Evolutionary conservation across 2,888 invertebrate genomes (phyloP), one percentile per base, ranked within the genome.

Genomic region (Acanthococcus lagerstroemiae): DNA sequence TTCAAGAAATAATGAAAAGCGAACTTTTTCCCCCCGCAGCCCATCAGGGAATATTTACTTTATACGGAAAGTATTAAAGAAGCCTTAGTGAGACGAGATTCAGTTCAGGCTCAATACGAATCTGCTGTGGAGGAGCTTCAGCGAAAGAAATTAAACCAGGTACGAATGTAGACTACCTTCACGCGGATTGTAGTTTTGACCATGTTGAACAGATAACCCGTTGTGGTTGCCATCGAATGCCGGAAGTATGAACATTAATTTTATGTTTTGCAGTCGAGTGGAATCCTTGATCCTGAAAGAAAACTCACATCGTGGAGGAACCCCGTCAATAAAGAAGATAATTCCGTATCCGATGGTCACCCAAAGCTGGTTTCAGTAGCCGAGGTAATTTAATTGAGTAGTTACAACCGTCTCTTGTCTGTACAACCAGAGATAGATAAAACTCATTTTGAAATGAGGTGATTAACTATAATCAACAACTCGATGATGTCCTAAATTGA

Each of bases 61-160:
- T 86, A 85, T 72, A 78, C 84, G 55, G 85, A 86, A 70, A 83
- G 84, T 45, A 83, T 85, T 5, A 84, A 84, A 75, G 84, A 83
- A 71, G 83, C 84, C 17, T 73, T 86, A 37, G 76, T 78, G 60
- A 80, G 83, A 68, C 75, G 86, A 30, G 86, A 86, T 72, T 77
- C 80, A 0, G 81, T 83, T 72, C 85, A 86, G 72, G 80, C 80
- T 69, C 80, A 82, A 65, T 85, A 84, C 72, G 85, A 86, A 72
- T 75, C 78, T 67, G 81, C 82, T 0, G 75, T 83, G 37, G 84
- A 85, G 54, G 84, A 85, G 71, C 75, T 85, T 52, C 79, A 80
- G 61, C 83, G 81, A 71, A 80, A 79, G 70, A 80, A 82, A 72
- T 82, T 82, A 72, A 83, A 84, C 72, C 81, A 82, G 77, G 84